Evolutionary conservation across 2,888 invertebrate genomes (phyloP), one percentile per base, ranked within the genome.

Genomic region (Sphaerophoria taeniata): DNA sequence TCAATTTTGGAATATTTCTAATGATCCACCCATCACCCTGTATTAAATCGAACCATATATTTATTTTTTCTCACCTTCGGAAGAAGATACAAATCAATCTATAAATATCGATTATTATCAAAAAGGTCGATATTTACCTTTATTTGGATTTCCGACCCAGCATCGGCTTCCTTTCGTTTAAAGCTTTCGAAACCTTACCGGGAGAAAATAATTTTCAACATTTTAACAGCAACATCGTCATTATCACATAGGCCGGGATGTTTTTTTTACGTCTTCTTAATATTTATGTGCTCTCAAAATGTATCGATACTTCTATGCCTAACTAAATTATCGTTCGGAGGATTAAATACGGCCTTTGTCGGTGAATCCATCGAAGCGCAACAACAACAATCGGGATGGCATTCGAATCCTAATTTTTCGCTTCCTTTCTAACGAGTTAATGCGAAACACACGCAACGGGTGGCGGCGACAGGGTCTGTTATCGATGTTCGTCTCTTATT

Each of bases 291-390:
- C n/a, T n/a, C n/a, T n/a, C n/a, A n/a, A n/a, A n/a, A 39, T 16
- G 14, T n/a, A 6, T 24, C 11, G 16, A 9, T 31, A 65, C 49
- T 56, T 73, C 55, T 43, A 39, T 56, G 31, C 49, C 39, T 76
- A 14, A 58, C 39, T 43, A 81, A 60, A 34, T 49, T 36, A 14
- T 36, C 9, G 6, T 49, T 3, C 16, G 5, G 33, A 49, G 34
- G n/a, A 49, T 43, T 53, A 47, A 33, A 67, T 36, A 24, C 34
- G 45, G 36, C 47, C 47, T 78, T 73, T 69, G 45, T 45, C 45
- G 4, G 56, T 36, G 51, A 49, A 79, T 43, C 79, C 79, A 84
- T 43, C 60, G 75, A 72, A 84, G 71, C 84, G 72, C 75, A 80
- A 63, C 72, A 63, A 76, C 84, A 75, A 75, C 65, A n/a, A n/a